phyloP scores from a whole-genome alignment of 2,113 vertebrate genomes.

The Triplophysa siluroides region DNA sequence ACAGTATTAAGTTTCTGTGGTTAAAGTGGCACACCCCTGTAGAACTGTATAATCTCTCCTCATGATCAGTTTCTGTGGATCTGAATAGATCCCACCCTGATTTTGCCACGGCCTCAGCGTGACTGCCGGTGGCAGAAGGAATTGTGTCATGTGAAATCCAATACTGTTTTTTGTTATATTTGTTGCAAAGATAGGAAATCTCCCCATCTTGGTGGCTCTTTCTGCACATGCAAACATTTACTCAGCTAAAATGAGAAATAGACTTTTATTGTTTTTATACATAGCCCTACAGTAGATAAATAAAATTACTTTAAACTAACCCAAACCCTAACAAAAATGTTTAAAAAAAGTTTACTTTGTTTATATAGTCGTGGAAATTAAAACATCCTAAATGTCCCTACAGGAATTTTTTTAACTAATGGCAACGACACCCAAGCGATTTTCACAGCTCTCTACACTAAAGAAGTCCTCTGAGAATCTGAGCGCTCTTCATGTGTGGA shows the following conservation, averaged over 20 bases:
- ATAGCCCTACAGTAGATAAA: too few species aligned
- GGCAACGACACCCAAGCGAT: constrained; percentile 31
- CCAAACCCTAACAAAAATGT: too few species aligned
- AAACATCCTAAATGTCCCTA: too few species aligned
- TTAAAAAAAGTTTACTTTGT: too few species aligned
- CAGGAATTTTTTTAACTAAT: neutral
- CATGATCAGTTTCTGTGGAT: neutral
- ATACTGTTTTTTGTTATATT: constrained; percentile 12
- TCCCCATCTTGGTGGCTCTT: neutral
- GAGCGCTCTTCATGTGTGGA: neutral
- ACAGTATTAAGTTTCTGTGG: constrained; percentile 9
- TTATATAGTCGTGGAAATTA: too few species aligned
- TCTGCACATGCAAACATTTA: too few species aligned
- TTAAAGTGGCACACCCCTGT: neutral
- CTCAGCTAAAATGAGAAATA: too few species aligned
- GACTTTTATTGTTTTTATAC: too few species aligned
- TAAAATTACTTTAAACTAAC: too few species aligned
- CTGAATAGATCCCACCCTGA: neutral
- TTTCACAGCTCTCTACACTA: constrained; percentile 1
- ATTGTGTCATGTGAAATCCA: constrained; percentile 29
- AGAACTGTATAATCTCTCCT: constrained; percentile 8
- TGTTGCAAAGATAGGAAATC: neutral
- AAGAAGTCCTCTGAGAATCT: neutral
- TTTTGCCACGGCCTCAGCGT: neutral
- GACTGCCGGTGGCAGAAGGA: constrained; percentile 13